A percentile compares a stretch with the other conserved stretches of the same genome.
Conservation (phyloP, 2,113 vertebrate genomes). For the Antidorcas marsupialis region DNA sequence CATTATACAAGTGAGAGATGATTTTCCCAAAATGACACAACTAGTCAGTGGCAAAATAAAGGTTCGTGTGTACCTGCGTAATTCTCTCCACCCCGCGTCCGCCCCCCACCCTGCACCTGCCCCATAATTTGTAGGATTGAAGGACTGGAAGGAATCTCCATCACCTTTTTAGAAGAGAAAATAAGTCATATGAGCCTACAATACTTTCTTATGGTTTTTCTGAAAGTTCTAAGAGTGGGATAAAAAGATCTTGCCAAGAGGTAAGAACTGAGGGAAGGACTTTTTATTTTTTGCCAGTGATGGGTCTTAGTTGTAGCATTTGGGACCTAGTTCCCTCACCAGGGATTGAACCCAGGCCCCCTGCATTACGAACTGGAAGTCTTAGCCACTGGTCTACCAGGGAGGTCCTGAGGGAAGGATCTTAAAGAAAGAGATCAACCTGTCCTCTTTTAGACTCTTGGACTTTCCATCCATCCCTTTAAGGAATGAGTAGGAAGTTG, state of each 20-base stretch:
- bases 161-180: background rate
- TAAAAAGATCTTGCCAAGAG: background rate
- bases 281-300: background rate
- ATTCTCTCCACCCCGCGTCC: background rate
- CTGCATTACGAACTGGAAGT: background rate
- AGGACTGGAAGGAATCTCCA: background rate
- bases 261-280: background rate
- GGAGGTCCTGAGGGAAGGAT: background rate
- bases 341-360: background rate
- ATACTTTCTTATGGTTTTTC: background rate
- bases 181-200: background rate
- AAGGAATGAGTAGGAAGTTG: background rate
- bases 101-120: accelerated
- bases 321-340: background rate
- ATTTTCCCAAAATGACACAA: background rate
- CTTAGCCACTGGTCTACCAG: background rate
- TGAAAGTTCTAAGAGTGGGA: background rate
- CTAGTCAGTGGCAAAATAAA: background rate
- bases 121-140: background rate
- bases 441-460: background rate
- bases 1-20: background rate
- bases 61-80: background rate
- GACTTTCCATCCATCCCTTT: background rate
- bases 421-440: background rate
- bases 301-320: background rate